A percentile compares a stretch with the other conserved stretches of the same genome.
These are phyloP conservation scores for Solea solea DNA, from an alignment of 2,113 vertebrate species.

Conservation along the genomic window DNA sequence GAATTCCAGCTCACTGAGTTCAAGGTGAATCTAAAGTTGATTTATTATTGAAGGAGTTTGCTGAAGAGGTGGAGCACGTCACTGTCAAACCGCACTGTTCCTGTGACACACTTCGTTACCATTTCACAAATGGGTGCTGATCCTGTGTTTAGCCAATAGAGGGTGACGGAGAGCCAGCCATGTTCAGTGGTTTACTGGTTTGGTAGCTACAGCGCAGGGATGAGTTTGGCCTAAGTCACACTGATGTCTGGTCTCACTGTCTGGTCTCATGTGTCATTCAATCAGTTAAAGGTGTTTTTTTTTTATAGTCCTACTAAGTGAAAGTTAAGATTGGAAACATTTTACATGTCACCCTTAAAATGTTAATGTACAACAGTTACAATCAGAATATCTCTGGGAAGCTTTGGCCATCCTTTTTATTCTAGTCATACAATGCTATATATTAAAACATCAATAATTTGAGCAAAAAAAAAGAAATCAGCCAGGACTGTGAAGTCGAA, in stretches of 20 bases:
- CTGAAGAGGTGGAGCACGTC: too few species aligned
- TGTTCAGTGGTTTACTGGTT: background rate
- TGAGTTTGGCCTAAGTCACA: slow-evolving; percentile 7
- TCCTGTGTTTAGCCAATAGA: slow-evolving; percentile 34
- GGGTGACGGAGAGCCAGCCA: slow-evolving; percentile 30
- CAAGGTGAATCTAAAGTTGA: slow-evolving; percentile 77
- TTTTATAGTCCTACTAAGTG: too few species aligned
- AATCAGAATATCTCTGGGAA: too few species aligned
- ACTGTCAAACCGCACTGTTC: too few species aligned
- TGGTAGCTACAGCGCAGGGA: background rate
- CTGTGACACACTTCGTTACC: background rate
- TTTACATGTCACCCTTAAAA: too few species aligned
- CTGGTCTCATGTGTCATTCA: background rate
- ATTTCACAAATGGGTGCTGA: background rate
- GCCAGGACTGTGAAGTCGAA: too few species aligned
- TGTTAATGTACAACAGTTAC: too few species aligned
- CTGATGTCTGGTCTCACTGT: background rate
- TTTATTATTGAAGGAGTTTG: background rate
- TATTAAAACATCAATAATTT: background rate
- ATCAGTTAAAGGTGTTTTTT: too few species aligned
- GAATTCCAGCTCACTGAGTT: slow-evolving; percentile 87
- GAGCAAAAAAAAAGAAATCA: too few species aligned
- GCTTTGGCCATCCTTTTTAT: background rate
- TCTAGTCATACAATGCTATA: background rate
- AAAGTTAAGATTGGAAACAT: too few species aligned